phyloP scores from a whole-genome alignment of 2,888 invertebrate genomes.

The Pyrrhia umbra region DNA sequence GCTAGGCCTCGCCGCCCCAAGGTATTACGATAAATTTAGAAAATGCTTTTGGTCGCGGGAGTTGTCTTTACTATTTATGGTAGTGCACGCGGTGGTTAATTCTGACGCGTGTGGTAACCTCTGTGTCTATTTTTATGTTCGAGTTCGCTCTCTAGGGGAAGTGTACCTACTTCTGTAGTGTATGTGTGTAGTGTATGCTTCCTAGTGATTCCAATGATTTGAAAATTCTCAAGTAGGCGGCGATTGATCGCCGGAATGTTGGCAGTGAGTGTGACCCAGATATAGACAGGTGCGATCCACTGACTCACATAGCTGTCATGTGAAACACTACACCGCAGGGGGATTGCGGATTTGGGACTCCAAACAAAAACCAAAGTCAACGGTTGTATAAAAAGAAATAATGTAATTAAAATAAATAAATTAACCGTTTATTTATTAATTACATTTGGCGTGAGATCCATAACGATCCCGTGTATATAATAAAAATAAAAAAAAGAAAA shows the following conservation, averaged over 20 bases:
- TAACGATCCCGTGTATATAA: conserved; percentile 90
- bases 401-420: conserved; percentile 91
- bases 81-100: conserved; percentile 79
- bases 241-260: conserved; percentile 68
- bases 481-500: conserved; percentile 89
- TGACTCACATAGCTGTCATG: conserved; percentile 55
- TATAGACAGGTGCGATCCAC: conserved; percentile 71
- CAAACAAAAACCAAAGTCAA: conserved; percentile 84
- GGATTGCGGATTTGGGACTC: conserved; percentile 69
- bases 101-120: conserved; percentile 77
- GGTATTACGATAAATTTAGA: conserved; percentile 83
- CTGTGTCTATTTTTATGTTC: conserved; percentile 70
- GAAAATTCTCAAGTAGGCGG: conserved; percentile 55
- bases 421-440: conserved; percentile 91
- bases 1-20: conserved; percentile 63
- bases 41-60: conserved; percentile 80
- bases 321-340: conserved; percentile 63
- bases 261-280: conserved; percentile 77
- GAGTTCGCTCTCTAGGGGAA: conserved; percentile 53
- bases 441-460: conserved; percentile 90
- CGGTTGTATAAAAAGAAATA: conserved; percentile 88
- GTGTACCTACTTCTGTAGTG: conserved; percentile 46
- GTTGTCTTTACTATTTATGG: conserved; percentile 89
- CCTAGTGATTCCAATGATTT: conserved; percentile 53
- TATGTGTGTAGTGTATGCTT: conserved; percentile 45